Percentiles rank a stretch among this genome's conserved stretches.
phyloP scores from a whole-genome alignment of 2,113 vertebrate species.

The Boulengeromyrus knoepffleri region DNA sequence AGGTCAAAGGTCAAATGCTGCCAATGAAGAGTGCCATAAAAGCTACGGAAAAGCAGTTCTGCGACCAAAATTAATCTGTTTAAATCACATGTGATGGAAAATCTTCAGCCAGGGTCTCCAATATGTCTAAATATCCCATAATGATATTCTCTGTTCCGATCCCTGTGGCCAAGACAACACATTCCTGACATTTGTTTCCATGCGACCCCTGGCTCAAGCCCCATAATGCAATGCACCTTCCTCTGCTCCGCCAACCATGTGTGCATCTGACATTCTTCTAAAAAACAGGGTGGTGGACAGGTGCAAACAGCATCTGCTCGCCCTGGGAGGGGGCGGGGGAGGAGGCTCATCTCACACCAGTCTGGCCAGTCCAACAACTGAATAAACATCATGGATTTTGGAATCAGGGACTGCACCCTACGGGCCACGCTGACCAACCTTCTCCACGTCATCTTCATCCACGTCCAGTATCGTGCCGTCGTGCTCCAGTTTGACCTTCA shows the following conservation, averaged over 20 bases:
- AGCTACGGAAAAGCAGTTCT: neutral
- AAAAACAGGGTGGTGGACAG: neutral
- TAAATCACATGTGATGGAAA: neutral
- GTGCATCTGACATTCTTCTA: neutral
- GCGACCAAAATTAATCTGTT: neutral
- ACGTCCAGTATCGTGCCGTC: constrained; percentile 83
- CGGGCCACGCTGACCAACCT: constrained; percentile 58
- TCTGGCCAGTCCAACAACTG: neutral
- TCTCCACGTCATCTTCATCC: constrained; percentile 92
- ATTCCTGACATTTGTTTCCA: neutral
- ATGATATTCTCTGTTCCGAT: neutral
- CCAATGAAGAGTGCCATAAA: neutral
- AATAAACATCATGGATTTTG: neutral
- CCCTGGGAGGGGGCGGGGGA: neutral
- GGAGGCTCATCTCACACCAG: neutral
- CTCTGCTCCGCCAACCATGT: constrained; percentile 15
- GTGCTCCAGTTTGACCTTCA: constrained; percentile 86
- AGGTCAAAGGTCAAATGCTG: neutral
- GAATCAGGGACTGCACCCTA: neutral
- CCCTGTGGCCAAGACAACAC: neutral
- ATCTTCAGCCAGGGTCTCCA: neutral
- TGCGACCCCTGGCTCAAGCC: neutral
- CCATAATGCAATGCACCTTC: constrained; percentile 7
- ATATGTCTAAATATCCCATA: neutral
- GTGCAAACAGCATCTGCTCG: neutral